Percentiles rank a stretch among this genome's conserved stretches.
Conservation (phyloP, 2,113 vertebrate species). For the Sterna hirundo region DNA sequence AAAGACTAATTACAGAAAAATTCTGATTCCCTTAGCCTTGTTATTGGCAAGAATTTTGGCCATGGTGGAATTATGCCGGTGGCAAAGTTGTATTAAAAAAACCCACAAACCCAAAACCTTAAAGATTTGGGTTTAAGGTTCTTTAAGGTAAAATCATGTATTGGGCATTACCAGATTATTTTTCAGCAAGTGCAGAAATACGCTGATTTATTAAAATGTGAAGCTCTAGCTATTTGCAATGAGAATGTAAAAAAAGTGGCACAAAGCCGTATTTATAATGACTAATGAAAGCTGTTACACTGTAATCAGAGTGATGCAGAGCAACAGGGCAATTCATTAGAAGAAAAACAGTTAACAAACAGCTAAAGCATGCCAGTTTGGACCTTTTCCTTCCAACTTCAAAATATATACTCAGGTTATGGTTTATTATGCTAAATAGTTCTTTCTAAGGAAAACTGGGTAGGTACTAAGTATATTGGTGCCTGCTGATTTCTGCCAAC, state of each 20-base stretch:
- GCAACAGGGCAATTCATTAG: conserved; percentile 77
- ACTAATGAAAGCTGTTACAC: conserved; percentile 77
- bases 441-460: conserved; percentile 42
- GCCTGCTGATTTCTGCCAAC: conserved; percentile 45
- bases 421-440: conserved; percentile 52
- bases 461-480: conserved; percentile 12
- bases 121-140: conserved; percentile 4
- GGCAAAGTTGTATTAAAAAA: conserved; percentile 19
- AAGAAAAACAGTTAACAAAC: conserved; percentile 71
- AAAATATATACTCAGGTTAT: conserved; percentile 33
- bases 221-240: conserved; percentile 73
- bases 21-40: conserved; percentile 52
- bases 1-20: conserved; percentile 55
- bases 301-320: conserved; percentile 74
- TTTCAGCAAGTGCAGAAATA: conserved; percentile 59
- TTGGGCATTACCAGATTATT: conserved; percentile 47
- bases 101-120: not conserved
- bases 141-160: conserved; percentile 38
- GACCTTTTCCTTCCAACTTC: conserved; percentile 55
- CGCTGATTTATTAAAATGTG: conserved; percentile 54
- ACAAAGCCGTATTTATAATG: conserved; percentile 73
- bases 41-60: conserved; percentile 60
- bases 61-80: conserved; percentile 39
- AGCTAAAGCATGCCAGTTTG: conserved; percentile 61
- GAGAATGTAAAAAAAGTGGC: conserved; percentile 75